Conservation (phyloP, 1,140 invertebrate genomes). For the Pseudoatta argentina region DNA sequence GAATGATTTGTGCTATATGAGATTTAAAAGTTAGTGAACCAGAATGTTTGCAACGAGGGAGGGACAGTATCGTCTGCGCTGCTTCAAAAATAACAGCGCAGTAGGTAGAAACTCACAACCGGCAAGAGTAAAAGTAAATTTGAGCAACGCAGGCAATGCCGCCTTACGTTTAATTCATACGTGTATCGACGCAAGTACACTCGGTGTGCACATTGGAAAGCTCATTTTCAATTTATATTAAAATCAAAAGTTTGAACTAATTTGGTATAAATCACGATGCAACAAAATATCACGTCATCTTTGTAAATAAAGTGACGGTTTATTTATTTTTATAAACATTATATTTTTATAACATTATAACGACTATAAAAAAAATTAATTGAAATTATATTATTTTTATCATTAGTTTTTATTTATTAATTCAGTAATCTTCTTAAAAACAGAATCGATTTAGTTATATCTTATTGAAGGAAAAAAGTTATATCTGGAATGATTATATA, state of each 20-base stretch:
- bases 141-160: conserved; percentile 38
- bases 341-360: too few species aligned
- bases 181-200: conserved; percentile 9
- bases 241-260: not conserved
- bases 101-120: conserved; percentile 23
- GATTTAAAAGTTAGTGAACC: not conserved
- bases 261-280: not conserved
- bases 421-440: not conserved
- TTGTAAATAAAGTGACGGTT: too few species aligned
- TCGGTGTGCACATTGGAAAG: conserved; percentile 22
- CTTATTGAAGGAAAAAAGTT: not conserved
- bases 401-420: not conserved
- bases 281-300: not conserved
- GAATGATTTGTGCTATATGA: too few species aligned
- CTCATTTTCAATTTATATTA: not conserved
- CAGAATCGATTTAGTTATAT: not conserved
- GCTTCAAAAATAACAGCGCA: conserved; percentile 12
- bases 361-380: not conserved
- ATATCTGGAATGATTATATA: too few species aligned
- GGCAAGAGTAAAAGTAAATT: conserved; percentile 68
- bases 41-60: conserved; percentile 1
- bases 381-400: not conserved
- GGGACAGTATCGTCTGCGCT: not conserved
- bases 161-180: conserved; percentile 38
- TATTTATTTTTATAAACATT: too few species aligned